Evolutionary conservation across 2,113 vertebrate species (phyloP).

Genomic region (Rhinichthys klamathensis): DNA sequence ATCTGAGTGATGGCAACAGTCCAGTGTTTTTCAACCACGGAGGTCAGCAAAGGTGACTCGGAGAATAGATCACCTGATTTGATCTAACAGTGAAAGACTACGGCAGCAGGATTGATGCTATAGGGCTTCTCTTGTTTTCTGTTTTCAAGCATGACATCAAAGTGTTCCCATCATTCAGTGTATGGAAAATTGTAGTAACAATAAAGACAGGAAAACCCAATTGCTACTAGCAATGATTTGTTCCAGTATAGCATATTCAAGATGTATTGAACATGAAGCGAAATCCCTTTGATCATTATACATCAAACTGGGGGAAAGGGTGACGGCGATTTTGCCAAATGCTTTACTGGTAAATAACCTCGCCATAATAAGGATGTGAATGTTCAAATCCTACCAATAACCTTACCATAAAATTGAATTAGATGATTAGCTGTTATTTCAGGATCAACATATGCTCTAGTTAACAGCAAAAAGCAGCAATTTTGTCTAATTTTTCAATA

Average conservation of each 20-base stretch:
- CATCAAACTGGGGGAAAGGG: neutral
- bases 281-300: too few species aligned
- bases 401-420: neutral
- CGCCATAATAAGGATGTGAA: neutral
- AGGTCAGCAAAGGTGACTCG: conserved; percentile 46
- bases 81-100: conserved; percentile 19
- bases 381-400: neutral
- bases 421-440: neutral
- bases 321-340: neutral
- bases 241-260: neutral
- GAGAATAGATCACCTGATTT: conserved; percentile 21
- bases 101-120: conserved; percentile 11
- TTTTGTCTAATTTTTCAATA: neutral
- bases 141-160: neutral
- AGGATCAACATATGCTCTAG: neutral
- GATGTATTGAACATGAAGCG: neutral
- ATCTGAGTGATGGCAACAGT: conserved; percentile 29
- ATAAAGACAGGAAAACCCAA: neutral
- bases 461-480: neutral
- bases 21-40: conserved; percentile 22
- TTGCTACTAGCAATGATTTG: neutral
- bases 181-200: neutral
- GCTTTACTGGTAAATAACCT: neutral
- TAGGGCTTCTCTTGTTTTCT: conserved; percentile 2
- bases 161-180: neutral